These are phyloP conservation scores for Phylloscopus trochiloides DNA, from an alignment of 2,113 vertebrate genomes.

Conservation along the genomic window DNA sequence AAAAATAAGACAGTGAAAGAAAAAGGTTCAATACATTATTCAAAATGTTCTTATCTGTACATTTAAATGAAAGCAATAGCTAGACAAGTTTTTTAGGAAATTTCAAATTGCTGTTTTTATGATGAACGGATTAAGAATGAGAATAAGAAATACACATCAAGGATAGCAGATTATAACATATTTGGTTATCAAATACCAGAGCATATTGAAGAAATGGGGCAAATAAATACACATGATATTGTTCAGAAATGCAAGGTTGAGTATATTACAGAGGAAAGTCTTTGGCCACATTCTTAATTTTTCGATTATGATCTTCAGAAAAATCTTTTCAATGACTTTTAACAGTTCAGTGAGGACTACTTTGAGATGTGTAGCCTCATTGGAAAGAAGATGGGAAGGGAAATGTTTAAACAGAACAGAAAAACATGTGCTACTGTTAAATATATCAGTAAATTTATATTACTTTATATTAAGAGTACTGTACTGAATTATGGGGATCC, in stretches of 20 bases:
- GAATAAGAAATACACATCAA: not conserved
- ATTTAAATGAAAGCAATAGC: not conserved
- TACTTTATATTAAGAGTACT: not conserved
- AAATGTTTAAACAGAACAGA: not conserved
- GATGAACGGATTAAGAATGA: not conserved
- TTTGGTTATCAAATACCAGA: not conserved
- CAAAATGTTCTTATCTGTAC: not conserved
- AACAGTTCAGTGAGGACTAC: not conserved
- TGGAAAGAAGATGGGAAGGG: not conserved
- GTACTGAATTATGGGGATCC: not conserved
- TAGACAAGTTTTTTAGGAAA: not conserved
- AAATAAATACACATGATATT: not conserved
- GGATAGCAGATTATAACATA: not conserved
- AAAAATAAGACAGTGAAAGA: not conserved
- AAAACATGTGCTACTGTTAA: not conserved
- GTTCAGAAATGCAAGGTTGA: not conserved
- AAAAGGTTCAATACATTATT: not conserved
- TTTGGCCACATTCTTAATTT: not conserved
- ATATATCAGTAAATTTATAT: not conserved
- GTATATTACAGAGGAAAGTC: not conserved
- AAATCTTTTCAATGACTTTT: not conserved
- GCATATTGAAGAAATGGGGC: not conserved
- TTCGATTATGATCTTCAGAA: not conserved
- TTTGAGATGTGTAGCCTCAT: not conserved
- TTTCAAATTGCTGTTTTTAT: not conserved